These are phyloP conservation scores for Ciconia nigra DNA, from an alignment of 2,797 vertebrate species.

Conservation along the genomic window DNA sequence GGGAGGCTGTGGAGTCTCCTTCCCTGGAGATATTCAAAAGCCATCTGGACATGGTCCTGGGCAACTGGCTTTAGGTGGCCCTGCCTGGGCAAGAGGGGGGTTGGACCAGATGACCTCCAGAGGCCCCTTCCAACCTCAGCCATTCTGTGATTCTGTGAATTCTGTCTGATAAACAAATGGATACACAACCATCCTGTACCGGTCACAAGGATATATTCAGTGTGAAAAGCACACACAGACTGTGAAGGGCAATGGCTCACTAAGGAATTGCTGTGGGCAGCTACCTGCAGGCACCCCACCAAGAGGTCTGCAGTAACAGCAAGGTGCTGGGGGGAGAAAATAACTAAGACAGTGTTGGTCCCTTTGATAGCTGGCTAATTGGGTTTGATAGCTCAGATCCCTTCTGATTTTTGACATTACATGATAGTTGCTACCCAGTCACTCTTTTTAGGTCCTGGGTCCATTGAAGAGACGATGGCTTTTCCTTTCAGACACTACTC, in stretches of 20 bases:
- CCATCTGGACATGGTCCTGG: neutral
- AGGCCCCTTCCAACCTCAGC: neutral
- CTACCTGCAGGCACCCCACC: neutral
- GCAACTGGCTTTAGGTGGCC: neutral
- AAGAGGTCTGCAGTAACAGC: neutral
- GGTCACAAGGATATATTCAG: neutral
- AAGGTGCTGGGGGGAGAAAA: neutral
- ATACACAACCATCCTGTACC: neutral
- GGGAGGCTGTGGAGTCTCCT: neutral
- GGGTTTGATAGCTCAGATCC: neutral
- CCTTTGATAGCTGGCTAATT: neutral
- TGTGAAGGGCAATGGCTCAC: neutral
- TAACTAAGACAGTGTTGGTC: neutral
- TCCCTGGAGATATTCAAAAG: neutral
- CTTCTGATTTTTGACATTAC: neutral
- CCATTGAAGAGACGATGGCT: neutral
- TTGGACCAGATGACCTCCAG: neutral
- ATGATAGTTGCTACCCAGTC: neutral
- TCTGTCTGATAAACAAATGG: neutral
- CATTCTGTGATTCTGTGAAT: neutral
- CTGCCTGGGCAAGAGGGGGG: neutral
- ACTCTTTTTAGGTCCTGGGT: neutral
- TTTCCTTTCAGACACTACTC: neutral
- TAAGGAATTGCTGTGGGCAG: neutral
- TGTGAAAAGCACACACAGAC: neutral